Evolutionary conservation across 2,113 vertebrate genomes (phyloP).

Genomic region (Crocuta crocuta): DNA sequence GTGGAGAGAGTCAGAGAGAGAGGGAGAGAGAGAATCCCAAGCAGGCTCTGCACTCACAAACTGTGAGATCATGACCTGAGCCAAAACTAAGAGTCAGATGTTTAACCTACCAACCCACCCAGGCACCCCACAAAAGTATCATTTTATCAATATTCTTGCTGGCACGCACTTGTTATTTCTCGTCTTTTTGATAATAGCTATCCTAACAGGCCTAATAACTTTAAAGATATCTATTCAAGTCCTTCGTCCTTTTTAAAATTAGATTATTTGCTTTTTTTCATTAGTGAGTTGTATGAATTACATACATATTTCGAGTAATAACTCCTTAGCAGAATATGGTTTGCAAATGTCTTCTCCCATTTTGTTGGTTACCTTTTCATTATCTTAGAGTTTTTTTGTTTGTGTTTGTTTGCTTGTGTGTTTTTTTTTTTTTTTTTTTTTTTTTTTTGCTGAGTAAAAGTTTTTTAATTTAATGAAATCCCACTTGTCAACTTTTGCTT

Average conservation of each 20-base stretch:
- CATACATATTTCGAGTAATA: not conserved
- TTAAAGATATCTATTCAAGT: not conserved
- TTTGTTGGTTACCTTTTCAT: not conserved
- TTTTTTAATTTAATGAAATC: not conserved
- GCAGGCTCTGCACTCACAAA: no score
- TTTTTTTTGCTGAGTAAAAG: not conserved
- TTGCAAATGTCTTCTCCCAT: not conserved
- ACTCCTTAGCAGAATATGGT: not conserved
- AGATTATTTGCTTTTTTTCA: not conserved
- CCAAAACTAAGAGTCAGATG: no score
- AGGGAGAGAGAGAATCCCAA: no score
- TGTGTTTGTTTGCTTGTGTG: no score
- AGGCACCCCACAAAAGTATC: not conserved
- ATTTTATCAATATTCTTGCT: not conserved
- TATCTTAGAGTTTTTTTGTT: not conserved
- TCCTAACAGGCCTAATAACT: not conserved
- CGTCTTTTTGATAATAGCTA: not conserved
- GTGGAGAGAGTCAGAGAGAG: no score
- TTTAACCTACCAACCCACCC: no score
- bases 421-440: no score
- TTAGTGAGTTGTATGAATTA: not conserved
- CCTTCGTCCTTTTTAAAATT: not conserved
- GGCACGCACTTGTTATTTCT: not conserved
- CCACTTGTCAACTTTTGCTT: not conserved
- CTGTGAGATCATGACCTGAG: no score